Evolutionary conservation across 2,888 invertebrate species (phyloP).

Genomic region (Zaprionus obscuricornis): DNA sequence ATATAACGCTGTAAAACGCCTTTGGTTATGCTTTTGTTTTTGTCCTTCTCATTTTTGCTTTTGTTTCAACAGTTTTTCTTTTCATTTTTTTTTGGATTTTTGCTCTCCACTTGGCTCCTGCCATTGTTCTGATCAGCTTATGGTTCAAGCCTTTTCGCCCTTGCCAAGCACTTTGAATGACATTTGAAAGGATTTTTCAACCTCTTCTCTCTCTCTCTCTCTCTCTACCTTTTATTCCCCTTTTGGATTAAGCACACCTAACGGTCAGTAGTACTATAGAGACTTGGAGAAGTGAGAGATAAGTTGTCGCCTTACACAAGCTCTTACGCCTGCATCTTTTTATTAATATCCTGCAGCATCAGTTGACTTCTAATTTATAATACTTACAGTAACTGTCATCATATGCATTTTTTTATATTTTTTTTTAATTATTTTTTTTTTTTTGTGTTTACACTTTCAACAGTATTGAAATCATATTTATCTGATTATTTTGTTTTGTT

Average conservation of each 20-base stretch:
- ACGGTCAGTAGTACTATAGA: no score
- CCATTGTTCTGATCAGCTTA: constrained; percentile 29
- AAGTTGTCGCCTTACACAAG: constrained; percentile 10
- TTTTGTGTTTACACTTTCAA: constrained; percentile 13
- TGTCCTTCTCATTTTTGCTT: background rate
- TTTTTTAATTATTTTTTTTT: no score
- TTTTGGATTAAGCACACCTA: constrained; percentile 3
- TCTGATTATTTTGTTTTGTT: no score
- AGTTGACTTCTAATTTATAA: constrained; percentile 21
- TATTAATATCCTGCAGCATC: constrained; percentile 16
- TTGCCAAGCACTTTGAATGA: no score
- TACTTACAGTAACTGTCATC: constrained; percentile 66
- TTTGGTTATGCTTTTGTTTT: constrained; percentile 19
- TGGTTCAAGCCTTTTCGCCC: no score
- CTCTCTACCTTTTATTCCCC: background rate
- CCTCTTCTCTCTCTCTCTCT: no score
- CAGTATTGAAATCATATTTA: constrained; percentile 4
- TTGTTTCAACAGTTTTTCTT: background rate
- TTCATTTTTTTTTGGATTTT: constrained; percentile 14
- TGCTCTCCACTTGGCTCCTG: no score
- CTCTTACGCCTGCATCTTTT: constrained; percentile 2
- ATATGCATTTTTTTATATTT: no score
- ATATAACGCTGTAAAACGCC: constrained; percentile 25
- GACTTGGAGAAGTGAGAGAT: no score
- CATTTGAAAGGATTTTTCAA: no score